Conservation (phyloP, 2,888 invertebrate species). For the Fragum sueziense region DNA sequence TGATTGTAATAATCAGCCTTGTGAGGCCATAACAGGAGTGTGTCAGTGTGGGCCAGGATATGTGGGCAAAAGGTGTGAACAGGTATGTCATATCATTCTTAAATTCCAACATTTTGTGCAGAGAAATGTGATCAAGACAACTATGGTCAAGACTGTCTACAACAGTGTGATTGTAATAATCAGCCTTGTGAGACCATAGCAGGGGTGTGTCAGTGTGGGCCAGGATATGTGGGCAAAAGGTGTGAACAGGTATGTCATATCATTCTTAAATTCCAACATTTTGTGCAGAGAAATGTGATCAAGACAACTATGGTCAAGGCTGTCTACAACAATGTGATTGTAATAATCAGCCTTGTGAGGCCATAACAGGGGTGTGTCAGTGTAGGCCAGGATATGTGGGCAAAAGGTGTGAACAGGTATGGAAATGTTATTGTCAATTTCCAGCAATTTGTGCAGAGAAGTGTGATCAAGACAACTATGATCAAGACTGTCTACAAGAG, state of each 20-base stretch:
- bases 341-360: too few relatives aligned
- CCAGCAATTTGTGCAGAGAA: conserved; percentile 58
- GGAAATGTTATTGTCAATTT: too few relatives aligned
- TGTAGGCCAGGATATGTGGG: too few relatives aligned
- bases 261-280: conserved; percentile 84
- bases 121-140: conserved; percentile 65
- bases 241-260: background rate
- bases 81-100: conserved; percentile 84
- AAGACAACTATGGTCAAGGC: too few relatives aligned
- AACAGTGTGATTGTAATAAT: conserved; percentile 83
- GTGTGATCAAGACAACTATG: conserved; percentile 87
- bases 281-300: conserved; percentile 69
- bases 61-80: conserved; percentile 63
- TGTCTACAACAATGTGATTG: too few relatives aligned
- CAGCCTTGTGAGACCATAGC: conserved; percentile 84
- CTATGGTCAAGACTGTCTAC: too few relatives aligned
- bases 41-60: conserved; percentile 72
- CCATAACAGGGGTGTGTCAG: too few relatives aligned
- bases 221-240: too few relatives aligned
- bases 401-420: too few relatives aligned
- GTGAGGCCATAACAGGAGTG: conserved; percentile 70
- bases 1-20: conserved; percentile 89
- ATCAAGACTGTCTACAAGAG: conserved; percentile 86
- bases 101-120: conserved; percentile 68
- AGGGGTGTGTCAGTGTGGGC: too few relatives aligned